Conservation (phyloP, 1,140 invertebrate genomes). For the Phenacoccus solenopsis region DNA sequence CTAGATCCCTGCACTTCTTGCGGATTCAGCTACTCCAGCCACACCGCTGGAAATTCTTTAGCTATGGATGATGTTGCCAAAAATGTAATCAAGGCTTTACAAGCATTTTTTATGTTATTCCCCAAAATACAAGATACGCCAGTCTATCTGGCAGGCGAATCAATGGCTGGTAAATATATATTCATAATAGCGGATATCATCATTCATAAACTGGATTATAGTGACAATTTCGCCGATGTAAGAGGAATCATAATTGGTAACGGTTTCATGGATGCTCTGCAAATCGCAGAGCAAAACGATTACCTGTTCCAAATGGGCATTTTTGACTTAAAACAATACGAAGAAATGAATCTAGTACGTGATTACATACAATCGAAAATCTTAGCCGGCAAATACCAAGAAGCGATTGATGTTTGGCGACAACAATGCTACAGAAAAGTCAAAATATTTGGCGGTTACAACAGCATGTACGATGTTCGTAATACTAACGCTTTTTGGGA, state of each 20-base stretch:
- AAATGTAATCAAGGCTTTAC: conserved; percentile 20
- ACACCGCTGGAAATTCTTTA: conserved; percentile 44
- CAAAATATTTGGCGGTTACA: background rate
- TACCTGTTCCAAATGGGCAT: conserved; percentile 51
- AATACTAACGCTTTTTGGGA: background rate
- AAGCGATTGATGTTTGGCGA: background rate
- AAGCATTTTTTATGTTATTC: conserved; percentile 58
- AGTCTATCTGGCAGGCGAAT: conserved; percentile 73
- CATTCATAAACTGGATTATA: conserved; percentile 33
- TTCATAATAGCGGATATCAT: conserved; percentile 65
- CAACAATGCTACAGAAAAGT: background rate
- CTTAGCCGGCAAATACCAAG: background rate
- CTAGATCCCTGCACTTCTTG: conserved; percentile 50
- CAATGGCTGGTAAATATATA: conserved; percentile 74
- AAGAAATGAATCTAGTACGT: background rate
- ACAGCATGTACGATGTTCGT: background rate
- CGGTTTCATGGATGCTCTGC: conserved; percentile 48
- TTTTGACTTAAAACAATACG: conserved; percentile 37
- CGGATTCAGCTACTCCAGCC: conserved; percentile 50
- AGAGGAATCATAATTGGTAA: conserved; percentile 48
- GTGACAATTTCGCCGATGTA: conserved; percentile 21
- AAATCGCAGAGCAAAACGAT: conserved; percentile 47
- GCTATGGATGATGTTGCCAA: conserved; percentile 42
- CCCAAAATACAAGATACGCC: conserved; percentile 47
- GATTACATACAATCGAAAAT: background rate